Conservation (phyloP, 2,113 vertebrate species). For the Ahaetulla prasina region DNA sequence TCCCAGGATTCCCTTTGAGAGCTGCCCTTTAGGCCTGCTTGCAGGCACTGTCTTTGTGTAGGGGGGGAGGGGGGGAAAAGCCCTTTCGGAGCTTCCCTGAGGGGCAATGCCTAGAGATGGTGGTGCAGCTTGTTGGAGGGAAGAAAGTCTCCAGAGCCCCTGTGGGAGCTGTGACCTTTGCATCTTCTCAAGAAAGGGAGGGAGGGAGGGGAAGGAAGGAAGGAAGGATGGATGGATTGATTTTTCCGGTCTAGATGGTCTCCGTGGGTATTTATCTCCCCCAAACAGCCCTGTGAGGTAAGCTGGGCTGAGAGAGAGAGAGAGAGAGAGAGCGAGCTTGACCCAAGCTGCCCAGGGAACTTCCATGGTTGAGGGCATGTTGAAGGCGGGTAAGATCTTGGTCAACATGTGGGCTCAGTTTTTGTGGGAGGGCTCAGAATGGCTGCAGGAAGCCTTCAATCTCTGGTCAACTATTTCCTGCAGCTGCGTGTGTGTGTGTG, state of each 20-base stretch:
- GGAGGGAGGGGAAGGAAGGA: too few species aligned
- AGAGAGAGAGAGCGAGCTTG: neutral
- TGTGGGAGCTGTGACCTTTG: neutral
- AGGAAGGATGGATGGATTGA: too few species aligned
- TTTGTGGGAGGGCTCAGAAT: too few species aligned
- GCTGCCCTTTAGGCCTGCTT: neutral
- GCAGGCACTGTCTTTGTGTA: too few species aligned
- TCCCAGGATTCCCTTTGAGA: neutral
- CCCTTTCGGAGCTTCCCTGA: neutral
- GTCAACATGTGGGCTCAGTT: neutral
- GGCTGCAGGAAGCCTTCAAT: neutral
- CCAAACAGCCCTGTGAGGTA: neutral
- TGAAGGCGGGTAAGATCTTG: neutral
- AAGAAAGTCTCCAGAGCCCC: neutral
- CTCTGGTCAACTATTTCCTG: neutral
- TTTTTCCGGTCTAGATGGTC: neutral
- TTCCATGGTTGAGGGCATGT: neutral
- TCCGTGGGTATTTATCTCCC: neutral
- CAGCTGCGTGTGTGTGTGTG: neutral
- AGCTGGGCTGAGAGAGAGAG: neutral
- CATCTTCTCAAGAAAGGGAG: too few species aligned
- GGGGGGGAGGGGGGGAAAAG: neutral
- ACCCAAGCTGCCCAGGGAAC: neutral
- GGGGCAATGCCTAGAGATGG: neutral
- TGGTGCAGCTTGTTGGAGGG: neutral